Evolutionary conservation across 2,888 invertebrate genomes (phyloP), one percentile per base, ranked within the genome.

Genomic region (Dicranocentrus wangi): DNA sequence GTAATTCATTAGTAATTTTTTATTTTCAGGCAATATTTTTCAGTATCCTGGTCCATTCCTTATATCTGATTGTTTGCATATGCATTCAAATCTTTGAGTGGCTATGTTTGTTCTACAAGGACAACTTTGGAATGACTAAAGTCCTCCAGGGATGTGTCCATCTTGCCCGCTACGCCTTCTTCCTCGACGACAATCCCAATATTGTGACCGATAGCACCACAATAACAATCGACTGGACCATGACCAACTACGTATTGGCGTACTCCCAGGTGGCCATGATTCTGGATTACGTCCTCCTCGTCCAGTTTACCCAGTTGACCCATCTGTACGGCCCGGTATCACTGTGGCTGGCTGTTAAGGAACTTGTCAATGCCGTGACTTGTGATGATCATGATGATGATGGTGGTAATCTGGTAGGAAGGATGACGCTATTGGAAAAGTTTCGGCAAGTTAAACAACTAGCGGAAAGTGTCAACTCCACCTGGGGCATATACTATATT

Each of bases 401-500:
- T 3, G 5, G 23, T 7, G 5, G 58, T 8, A 1, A 1, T 39
- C 58, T 15, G 43, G 5, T 47, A 60, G 15, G 1, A 43, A 7
- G 1, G 17, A 15, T 13, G 43, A 7, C 17, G 27, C 28, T 13
- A 15, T 21, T 19, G 21, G 39, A n/a, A 53, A 39, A 25, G 69
- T 39, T 39, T 32, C 1, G n/a, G n/a, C 61, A 77, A 28, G 10
- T 77, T 10, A 43, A 69, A 13, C 23, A 28, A 19, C 15, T 77
- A 7, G 53, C 69, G 0, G 51, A 51, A 7, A 7, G 21, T 5
- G 23, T 53, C 15, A 77, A 69, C 42, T 19, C 21, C 13, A 25
- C 55, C 2, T 77, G 77, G 77, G 77, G 77, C 1, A 17, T 13
- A 15, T 77, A 61, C 27, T 77, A 69, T 21, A 61, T 77, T 51